Percentiles rank a stretch among this genome's conserved stretches.
Conservation (phyloP, 2,113 vertebrate species). For the Notothenia rossii region DNA sequence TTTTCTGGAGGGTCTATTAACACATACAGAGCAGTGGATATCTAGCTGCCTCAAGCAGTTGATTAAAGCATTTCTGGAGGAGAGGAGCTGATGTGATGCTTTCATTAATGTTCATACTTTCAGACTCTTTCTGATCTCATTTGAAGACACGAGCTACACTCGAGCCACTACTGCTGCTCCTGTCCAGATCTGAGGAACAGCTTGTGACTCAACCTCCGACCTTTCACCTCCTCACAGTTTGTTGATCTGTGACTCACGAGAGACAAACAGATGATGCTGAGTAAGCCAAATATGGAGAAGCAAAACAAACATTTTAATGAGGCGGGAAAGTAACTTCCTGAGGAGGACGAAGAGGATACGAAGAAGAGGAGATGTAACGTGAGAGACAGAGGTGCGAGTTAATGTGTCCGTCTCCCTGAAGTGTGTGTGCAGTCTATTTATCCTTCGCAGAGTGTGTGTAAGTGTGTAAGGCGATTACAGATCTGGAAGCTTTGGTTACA, state of each 20-base stretch:
- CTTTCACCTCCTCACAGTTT: constrained; percentile 7
- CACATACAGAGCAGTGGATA: too few species aligned
- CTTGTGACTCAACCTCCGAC: constrained; percentile 39
- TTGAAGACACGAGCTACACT: too few species aligned
- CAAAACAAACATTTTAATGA: constrained; percentile 35
- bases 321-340: constrained; percentile 37
- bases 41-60: too few species aligned
- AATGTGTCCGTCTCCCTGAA: constrained; percentile 80
- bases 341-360: not conserved
- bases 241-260: not conserved
- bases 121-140: too few species aligned
- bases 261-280: not conserved
- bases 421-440: constrained; percentile 71
- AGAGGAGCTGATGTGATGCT: too few species aligned
- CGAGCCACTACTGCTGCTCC: too few species aligned
- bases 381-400: constrained; percentile 81
- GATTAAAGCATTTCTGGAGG: too few species aligned
- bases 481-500: constrained; percentile 87
- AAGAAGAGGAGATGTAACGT: constrained; percentile 55
- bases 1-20: too few species aligned
- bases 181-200: constrained; percentile 12
- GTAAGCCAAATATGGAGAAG: not conserved
- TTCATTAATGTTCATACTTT: too few species aligned
- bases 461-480: constrained; percentile 83
- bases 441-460: constrained; percentile 53